Base-by-base conservation (phyloP, 2,888 invertebrate species). In the Nomada hirtipes region DNA sequence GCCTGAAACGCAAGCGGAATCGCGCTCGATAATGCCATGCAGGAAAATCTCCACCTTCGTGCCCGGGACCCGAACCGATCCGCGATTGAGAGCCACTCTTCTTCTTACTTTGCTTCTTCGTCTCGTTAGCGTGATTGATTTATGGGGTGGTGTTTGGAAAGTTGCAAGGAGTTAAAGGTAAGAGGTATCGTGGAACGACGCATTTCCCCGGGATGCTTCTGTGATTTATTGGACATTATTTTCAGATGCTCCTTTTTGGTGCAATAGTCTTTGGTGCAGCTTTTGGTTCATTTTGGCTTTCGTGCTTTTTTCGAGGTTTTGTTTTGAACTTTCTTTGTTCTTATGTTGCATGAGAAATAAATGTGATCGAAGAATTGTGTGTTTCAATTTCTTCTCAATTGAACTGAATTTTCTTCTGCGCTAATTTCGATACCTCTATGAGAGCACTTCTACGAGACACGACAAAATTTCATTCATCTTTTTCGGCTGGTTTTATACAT, bases 1-100 rank as follows among this genome's bases (percentile, higher is more conserved):
- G 47, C 36, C 73, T 70, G 64, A 70, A 82, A 82, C 79, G 71
- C 70, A 4, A 60, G 68, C 71, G 52, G 69, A 84, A 75, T 78
- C 63, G 61, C 67, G 64, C 36, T 71, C 72, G 82, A 63, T 86
- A 76, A 79, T 71, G 52, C 70, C 50, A 36, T n/a, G 57, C 15
- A 61, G 53, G 50, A 71, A 65, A 81, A 81, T 77, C 65, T 18
- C 18, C 29, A 61, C 18, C 44, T 42, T 63, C 42, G 50, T 67
- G 4, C 26, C 23, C 23, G 36, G 7, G 53, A 29, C 57, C 23
- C 76, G 57, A 15, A 36, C 44, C 61, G 13, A n/a, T 53, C 68
- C 68, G 18, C 15, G 23, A 26, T 23, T 4, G 13, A 18, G 3
- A 26, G 23, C 3, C 57, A 13, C 11, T 10, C n/a, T 13, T 2